Percentiles rank a stretch among this genome's conserved stretches.
Evolutionary conservation across 2,797 vertebrate genomes (phyloP).

Genomic region (Rhynchonycteris naso): DNA sequence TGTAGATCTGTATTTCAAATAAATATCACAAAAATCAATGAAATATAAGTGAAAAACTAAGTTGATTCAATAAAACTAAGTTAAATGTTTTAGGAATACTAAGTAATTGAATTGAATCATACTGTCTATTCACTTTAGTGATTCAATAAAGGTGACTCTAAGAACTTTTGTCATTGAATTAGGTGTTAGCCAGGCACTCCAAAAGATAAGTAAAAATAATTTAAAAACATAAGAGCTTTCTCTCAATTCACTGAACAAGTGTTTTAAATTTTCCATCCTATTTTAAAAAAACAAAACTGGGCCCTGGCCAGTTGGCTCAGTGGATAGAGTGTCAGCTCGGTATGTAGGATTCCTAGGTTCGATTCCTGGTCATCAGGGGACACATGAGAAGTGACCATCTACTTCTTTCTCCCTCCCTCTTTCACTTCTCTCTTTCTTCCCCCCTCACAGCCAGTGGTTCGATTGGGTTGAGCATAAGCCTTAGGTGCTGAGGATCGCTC

Average conservation of each 20-base stretch:
- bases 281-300: constrained; percentile 10
- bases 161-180: not conserved
- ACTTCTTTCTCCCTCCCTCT: no score
- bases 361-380: no score
- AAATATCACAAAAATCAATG: not conserved
- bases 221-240: not conserved
- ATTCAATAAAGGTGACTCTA: not conserved
- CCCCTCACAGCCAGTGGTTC: no score
- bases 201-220: not conserved
- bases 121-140: not conserved
- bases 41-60: not conserved
- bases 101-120: constrained; percentile 10
- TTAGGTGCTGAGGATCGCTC: no score
- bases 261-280: not conserved
- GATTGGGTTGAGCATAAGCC: no score
- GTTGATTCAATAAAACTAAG: not conserved
- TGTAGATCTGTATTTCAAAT: not conserved
- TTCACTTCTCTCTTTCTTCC: no score
- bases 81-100: constrained; percentile 18
- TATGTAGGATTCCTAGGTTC: no score
- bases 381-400: no score
- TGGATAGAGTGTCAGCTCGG: no score
- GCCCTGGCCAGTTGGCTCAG: no score
- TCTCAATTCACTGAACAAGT: not conserved
- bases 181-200: not conserved